Percentiles rank a stretch among this genome's conserved stretches.
These are phyloP conservation scores for Scelioninae gen. 2 DNA, from an alignment of 2,888 invertebrate genomes.

Conservation along the genomic window DNA sequence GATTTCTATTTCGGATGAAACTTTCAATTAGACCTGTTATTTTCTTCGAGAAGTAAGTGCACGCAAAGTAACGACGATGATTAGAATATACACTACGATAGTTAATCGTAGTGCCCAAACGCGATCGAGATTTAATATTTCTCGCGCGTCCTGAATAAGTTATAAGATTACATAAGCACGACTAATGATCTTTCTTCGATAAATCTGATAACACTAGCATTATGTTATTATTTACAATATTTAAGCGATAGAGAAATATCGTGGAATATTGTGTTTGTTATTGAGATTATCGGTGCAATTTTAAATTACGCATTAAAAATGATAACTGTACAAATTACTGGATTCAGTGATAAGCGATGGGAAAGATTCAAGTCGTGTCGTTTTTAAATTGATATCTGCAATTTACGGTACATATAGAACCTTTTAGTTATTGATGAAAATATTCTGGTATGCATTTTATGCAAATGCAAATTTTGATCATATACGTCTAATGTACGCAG, in stretches of 20 bases:
- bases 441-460: too few relatives aligned
- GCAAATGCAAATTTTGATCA: too few relatives aligned
- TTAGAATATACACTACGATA: slow-evolving; percentile 1
- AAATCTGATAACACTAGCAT: slow-evolving; percentile 23
- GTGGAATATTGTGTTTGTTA: neutral
- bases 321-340: slow-evolving; percentile 8
- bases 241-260: slow-evolving; percentile 7
- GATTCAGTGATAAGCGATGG: slow-evolving; percentile 1
- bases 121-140: slow-evolving; percentile 28
- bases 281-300: neutral
- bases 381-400: neutral
- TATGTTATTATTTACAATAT: slow-evolving; percentile 24
- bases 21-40: too few relatives aligned
- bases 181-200: slow-evolving; percentile 18
- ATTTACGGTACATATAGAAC: slow-evolving; percentile 97
- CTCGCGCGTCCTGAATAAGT: slow-evolving; percentile 15
- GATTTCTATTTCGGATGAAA: too few relatives aligned
- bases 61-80: too few relatives aligned
- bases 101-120: slow-evolving; percentile 9
- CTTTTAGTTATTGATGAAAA: too few relatives aligned
- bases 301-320: slow-evolving; percentile 4
- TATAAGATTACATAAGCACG: slow-evolving; percentile 26
- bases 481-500: too few relatives aligned
- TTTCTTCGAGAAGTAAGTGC: too few relatives aligned
- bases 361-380: neutral